Evolutionary conservation across 30 jellyfish, hydroid and myxozoan genomes (phyloP), one percentile per base, ranked within the genome.

Genomic region (Hydractinia echinata): DNA sequence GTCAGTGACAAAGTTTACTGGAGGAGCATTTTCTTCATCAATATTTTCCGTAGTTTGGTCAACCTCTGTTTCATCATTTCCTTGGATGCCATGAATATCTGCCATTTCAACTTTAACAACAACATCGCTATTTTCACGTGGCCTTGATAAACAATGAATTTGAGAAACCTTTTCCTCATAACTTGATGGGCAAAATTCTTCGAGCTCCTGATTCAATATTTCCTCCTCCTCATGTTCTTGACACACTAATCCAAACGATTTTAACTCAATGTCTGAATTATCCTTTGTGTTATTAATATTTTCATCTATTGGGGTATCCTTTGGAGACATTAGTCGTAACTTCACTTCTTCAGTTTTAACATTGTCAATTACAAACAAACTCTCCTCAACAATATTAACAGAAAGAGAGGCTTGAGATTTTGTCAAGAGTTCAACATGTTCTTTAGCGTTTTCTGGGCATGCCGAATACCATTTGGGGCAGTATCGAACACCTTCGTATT

Each of bases 391-490:
- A 72, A 69, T 62, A 62, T 51, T 49, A n/a, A 8, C 79, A 48
- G 62, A 14, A 8, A 66, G 10, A n/a, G 30, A 8, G 15, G 83
- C 83, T 74, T 74, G 69, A 5, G 13, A 11, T 44, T 44, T 50
- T 49, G 69, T 18, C 19, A 58, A 30, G 4, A 10, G 71, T 55
- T 74, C 83, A 11, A 48, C 54, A 74, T 74, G 66, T 51, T 74
- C 83, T 76, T 72, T 78, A 53, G 87, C 86, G 8, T 51, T 39
- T 54, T 72, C 73, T n/a, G 82, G 81, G 39, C 91, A 10, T n/a
- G 77, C 94, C 6, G 83, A 60, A 55, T 80, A 64, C 97, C 97
- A 91, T 30, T 83, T 86, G 8, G 97, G 97, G 61, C 97, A 91
- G 53, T 81, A 86, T 48, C 82, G 82, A 30, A 91, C 91, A 18